Evolutionary conservation across 2,113 vertebrate genomes (phyloP).

Genomic region (Tricholaema leucomelas): DNA sequence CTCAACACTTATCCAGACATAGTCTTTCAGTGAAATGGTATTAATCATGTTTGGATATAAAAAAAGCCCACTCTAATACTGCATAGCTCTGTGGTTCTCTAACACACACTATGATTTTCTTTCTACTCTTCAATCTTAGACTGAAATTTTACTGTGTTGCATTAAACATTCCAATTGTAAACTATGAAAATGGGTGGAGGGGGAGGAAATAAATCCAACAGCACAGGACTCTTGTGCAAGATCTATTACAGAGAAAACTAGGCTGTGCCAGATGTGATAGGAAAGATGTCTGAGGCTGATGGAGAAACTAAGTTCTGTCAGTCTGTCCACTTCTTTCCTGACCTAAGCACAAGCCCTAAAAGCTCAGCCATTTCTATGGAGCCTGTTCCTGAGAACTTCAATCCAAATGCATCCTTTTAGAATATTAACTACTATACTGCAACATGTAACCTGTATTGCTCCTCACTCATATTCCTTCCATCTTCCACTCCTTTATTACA

Average conservation of each 20-base stretch:
- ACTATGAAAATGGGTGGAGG: background rate
- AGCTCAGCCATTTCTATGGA: background rate
- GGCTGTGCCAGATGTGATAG: background rate
- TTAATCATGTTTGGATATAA: background rate
- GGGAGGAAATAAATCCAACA: background rate
- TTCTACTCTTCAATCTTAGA: background rate
- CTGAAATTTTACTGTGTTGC: background rate
- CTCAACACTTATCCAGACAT: background rate
- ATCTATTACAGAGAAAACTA: background rate
- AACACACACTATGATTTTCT: accelerated
- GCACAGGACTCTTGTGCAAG: background rate
- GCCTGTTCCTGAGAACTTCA: background rate
- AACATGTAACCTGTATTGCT: background rate
- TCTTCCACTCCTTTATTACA: background rate
- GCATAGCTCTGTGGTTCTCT: background rate
- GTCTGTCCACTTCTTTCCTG: background rate
- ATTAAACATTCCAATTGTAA: background rate
- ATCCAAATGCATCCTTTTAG: background rate
- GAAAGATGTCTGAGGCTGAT: background rate
- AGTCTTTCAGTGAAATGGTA: background rate
- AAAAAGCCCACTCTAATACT: background rate
- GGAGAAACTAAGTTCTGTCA: background rate
- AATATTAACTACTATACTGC: background rate
- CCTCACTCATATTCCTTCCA: background rate
- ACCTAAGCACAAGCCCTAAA: background rate